Conservation (phyloP, 2,888 invertebrate species). For the Timandra comae region DNA sequence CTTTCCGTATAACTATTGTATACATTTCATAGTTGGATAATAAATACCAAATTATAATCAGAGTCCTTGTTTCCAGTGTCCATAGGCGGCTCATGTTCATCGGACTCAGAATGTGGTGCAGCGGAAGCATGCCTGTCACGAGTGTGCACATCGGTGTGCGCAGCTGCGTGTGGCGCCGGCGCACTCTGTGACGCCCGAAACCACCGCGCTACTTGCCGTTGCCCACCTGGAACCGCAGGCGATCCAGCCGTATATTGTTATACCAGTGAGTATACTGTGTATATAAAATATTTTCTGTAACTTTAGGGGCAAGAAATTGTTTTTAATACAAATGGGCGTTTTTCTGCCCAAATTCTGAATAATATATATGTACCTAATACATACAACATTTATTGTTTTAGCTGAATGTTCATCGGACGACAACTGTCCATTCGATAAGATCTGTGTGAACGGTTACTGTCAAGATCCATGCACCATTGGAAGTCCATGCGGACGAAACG, state of each 20-base stretch:
- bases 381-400: slow-evolving; percentile 46
- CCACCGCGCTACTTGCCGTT: slow-evolving; percentile 89
- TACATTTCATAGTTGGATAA: no score
- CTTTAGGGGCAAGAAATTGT: no score
- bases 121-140: slow-evolving; percentile 88
- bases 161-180: slow-evolving; percentile 87
- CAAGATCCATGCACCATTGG: slow-evolving; percentile 84
- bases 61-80: slow-evolving; percentile 39
- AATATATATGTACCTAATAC: neutral
- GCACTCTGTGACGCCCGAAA: slow-evolving; percentile 86
- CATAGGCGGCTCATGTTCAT: slow-evolving; percentile 80
- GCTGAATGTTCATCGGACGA: slow-evolving; percentile 87
- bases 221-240: slow-evolving; percentile 90
- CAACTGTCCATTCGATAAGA: slow-evolving; percentile 90
- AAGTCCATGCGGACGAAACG: slow-evolving; percentile 86
- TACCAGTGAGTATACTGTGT: slow-evolving; percentile 81
- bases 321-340: no score
- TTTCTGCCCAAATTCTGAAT: no score
- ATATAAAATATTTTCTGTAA: slow-evolving; percentile 2
- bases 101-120: slow-evolving; percentile 85
- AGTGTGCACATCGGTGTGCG: slow-evolving; percentile 89
- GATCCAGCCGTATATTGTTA: slow-evolving; percentile 91
- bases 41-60: no score
- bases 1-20: no score
- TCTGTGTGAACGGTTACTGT: slow-evolving; percentile 87